Conservation (phyloP, 2,113 vertebrate genomes). For the Notiomystis cincta region DNA sequence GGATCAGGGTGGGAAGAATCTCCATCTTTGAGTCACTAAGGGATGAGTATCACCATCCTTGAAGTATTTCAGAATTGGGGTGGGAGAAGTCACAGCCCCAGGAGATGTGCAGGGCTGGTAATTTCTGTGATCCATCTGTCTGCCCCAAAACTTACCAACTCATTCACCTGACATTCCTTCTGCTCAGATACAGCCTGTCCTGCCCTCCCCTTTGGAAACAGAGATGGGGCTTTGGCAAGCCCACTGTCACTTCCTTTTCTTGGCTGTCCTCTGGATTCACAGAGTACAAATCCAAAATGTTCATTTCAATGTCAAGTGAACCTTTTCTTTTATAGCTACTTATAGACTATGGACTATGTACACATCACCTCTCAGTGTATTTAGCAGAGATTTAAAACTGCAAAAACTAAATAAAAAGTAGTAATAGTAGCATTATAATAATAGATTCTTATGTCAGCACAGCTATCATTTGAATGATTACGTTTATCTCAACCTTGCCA, state of each 20-base stretch:
- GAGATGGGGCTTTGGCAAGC: not conserved
- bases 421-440: not conserved
- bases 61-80: not conserved
- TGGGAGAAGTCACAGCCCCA: not conserved
- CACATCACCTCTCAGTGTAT: not conserved
- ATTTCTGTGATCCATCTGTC: not conserved
- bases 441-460: not conserved
- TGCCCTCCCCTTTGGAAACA: not conserved
- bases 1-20: not conserved
- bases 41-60: not conserved
- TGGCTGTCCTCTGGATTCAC: not conserved
- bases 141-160: not conserved
- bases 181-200: not conserved
- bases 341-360: rapidly evolving
- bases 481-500: not conserved
- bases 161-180: not conserved
- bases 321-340: not conserved
- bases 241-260: not conserved
- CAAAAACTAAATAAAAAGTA: not conserved
- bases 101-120: not conserved
- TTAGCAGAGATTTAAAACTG: not conserved
- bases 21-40: not conserved
- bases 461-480: not conserved
- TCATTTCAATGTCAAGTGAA: not conserved
- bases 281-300: not conserved